Base-by-base conservation (phyloP, 2,113 vertebrate species). In the Patagioenas fasciata region DNA sequence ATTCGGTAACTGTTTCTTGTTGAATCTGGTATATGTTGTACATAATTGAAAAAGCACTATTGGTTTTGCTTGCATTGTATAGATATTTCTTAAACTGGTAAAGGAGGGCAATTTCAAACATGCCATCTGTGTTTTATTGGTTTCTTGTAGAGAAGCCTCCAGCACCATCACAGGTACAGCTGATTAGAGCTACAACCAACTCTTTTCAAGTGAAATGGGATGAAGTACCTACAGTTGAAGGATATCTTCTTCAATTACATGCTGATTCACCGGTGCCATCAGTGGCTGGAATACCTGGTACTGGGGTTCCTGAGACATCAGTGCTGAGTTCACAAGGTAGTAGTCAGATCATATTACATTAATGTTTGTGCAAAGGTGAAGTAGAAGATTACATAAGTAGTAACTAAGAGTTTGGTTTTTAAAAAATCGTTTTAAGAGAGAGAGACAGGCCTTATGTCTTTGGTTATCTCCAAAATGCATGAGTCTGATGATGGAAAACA, bases 121-220 rank as follows among this genome's bases (percentile, higher is more conserved):
- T 65, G 32, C n/a, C 34, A 47, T 84, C 24, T 90, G 5, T 89
- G 38, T 91, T 82, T 92, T 85, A 5, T 66, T 89, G 69, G n/a
- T 89, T 67, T 82, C 92, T 75, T 98, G 66, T 96, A 99, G 99
- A 99, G 89, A 99, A 97, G 75, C 99, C 99, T 21, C 96, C 98
- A 3, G 97, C 97, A 32, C 99, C 99, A 17, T 99, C 99, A 29
- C 98, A 99, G 31, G 99, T 99, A 70, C 96, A 99, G 29, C 97
- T 99, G 89, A 98, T 99, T 50, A 98, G 98, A 97, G 99, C 99
- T 84, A 99, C 99, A 20, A 98, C 99, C 91, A 98, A 98, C 91
- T 99, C 99, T 96, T 99, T 99, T 36, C 99, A 99, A 10, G 97
- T 99, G 66, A 99, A 99, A 20, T 99, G 99, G 99, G 99, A 99